These are phyloP conservation scores for Selenia dentaria DNA, from an alignment of 2,888 invertebrate genomes.

Conservation along the genomic window DNA sequence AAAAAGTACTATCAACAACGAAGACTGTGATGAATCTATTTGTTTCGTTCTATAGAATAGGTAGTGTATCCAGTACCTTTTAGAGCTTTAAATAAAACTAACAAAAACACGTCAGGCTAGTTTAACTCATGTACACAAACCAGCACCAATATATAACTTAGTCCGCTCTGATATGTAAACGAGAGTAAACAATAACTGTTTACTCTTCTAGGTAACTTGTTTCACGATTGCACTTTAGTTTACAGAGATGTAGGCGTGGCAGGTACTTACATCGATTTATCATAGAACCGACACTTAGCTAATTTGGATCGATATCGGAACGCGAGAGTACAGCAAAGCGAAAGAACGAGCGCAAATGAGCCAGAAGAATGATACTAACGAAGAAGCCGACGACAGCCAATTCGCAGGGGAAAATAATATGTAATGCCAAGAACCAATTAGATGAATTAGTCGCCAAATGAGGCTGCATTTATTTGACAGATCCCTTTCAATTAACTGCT, in stretches of 20 bases:
- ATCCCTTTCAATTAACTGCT: conserved; percentile 22
- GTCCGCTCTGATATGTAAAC: too few species aligned
- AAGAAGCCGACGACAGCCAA: conserved; percentile 18
- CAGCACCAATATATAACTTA: too few species aligned
- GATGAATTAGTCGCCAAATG: conserved; percentile 14
- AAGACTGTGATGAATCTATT: too few species aligned
- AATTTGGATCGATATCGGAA: conserved; percentile 28
- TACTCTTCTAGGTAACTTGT: too few species aligned
- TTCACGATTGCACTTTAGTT: conserved; percentile 7
- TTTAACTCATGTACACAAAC: too few species aligned
- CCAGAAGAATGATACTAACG: conserved; percentile 25
- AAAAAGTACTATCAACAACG: too few species aligned
- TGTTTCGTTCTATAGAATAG: too few species aligned
- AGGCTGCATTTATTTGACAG: conserved; percentile 19
- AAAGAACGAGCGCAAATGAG: conserved; percentile 21
- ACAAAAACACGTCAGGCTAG: too few species aligned
- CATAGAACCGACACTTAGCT: conserved; percentile 27
- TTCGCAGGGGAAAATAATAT: conserved; percentile 23
- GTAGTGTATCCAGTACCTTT: too few species aligned
- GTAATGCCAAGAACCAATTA: conserved; percentile 22
- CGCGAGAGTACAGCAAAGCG: conserved; percentile 13
- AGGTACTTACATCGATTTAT: background rate
- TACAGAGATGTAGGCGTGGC: conserved; percentile 17
- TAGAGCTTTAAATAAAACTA: too few species aligned
- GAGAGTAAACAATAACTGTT: too few species aligned